Percentiles rank a stretch among this genome's conserved stretches.
Conservation (phyloP, 2,888 invertebrate species). For the Antitype chi region DNA sequence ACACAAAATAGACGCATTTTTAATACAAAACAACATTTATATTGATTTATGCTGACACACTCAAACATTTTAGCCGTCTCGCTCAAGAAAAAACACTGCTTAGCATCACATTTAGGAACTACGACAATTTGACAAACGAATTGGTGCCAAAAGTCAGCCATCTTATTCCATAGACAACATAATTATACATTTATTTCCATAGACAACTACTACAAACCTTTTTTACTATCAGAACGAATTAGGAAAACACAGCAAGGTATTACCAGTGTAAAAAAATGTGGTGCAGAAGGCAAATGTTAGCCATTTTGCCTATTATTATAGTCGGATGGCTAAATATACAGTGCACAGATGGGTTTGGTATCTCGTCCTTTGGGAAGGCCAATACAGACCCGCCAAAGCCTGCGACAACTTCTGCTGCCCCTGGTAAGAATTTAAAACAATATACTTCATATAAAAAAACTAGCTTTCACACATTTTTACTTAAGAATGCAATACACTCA, state of each 20-base stretch:
- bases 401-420: constrained; percentile 80
- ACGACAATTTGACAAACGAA: constrained; percentile 38
- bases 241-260: constrained; percentile 22
- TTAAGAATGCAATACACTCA: constrained; percentile 46
- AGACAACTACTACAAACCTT: constrained; percentile 42
- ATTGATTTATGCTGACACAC: constrained; percentile 37
- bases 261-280: constrained; percentile 63
- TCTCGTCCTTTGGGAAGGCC: constrained; percentile 86
- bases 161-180: constrained; percentile 53
- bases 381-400: constrained; percentile 85
- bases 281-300: constrained; percentile 57
- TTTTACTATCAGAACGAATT: constrained; percentile 20
- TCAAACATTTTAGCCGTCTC: constrained; percentile 36
- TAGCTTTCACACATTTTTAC: constrained; percentile 52
- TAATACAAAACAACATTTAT: constrained; percentile 46
- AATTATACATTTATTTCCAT: constrained; percentile 34
- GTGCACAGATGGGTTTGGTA: constrained; percentile 79
- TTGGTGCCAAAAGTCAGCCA: constrained; percentile 51
- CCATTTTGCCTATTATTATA: constrained; percentile 71
- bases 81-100: constrained; percentile 61
- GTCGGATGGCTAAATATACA: constrained; percentile 74
- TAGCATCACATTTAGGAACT: constrained; percentile 47
- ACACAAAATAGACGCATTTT: constrained; percentile 34
- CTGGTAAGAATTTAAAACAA: constrained; percentile 80
- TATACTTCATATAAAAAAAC: constrained; percentile 45